Evolutionary conservation across 2,888 invertebrate genomes (phyloP), one percentile per base, ranked within the genome.

Genomic region (Drosophila mercatorum): DNA sequence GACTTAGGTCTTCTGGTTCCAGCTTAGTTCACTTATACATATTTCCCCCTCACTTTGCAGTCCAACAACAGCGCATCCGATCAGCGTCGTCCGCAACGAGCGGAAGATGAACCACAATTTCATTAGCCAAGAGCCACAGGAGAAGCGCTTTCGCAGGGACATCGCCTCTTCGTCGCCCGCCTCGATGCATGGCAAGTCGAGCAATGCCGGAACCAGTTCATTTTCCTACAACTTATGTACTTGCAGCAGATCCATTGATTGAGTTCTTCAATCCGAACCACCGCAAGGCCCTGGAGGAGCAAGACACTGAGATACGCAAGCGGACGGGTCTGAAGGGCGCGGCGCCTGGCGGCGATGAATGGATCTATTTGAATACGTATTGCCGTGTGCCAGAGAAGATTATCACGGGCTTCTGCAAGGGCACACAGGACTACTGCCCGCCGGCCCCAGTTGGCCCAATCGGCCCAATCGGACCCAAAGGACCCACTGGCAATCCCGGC

Each of bases 281-380:
- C 92, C 93, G 95, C 68, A 92, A 94, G 5, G 95, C 95, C 55
- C 92, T 96, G 14, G 95, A 95, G 75, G 95, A 95, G 68, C 95
- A 95, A 79, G 96, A 95, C 76, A 94, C 94, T 5, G 94, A 94
- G 38, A 94, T 95, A 80, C 94, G 94, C 91, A 93, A 94, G 63
- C 94, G 94, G 68, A 95, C 94, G 0, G 95, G 95, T 0, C 93
- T 94, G 6, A 95, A 95, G 79, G 95, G 95, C 0, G 95, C 95
- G 0, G 95, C 95, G 0, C 95, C 95, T 1, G 96, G 95, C 0
- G 96, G 95, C 2, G 96, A 96, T 81, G 95, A 96, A 31, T 97
- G 97, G 97, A 95, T 97, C 78, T 97, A 97, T 96, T 93, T 97
- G 78, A 97, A 97, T 63, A 96, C 97, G 75, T 97, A 97, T 88